A percentile compares a stretch with the other conserved stretches of the same genome.
Evolutionary conservation across 2,113 vertebrate genomes (phyloP).

Genomic region (Hippocampus zosterae): DNA sequence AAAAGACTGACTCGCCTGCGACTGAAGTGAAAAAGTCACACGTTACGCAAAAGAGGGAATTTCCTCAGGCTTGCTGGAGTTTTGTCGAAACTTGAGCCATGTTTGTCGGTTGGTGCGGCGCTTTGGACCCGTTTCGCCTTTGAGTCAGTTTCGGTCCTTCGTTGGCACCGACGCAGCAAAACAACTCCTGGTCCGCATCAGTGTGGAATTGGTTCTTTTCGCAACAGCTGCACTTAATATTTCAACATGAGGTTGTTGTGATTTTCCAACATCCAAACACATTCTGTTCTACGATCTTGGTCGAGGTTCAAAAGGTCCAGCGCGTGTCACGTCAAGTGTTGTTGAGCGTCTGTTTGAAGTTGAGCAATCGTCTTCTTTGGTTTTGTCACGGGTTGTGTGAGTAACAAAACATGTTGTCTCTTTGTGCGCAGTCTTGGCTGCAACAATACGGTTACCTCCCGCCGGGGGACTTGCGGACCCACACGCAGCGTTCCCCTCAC

Average conservation of each 20-base stretch:
- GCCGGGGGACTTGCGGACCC: conserved; percentile 85
- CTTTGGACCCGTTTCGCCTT: background rate
- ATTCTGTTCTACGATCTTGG: background rate
- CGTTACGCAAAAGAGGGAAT: conserved; percentile 20
- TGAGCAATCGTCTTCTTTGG: background rate
- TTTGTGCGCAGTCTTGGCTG: conserved; percentile 78
- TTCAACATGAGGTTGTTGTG: conserved; percentile 9
- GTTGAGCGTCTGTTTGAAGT: conserved; percentile 5
- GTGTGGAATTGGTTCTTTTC: conserved; percentile 27
- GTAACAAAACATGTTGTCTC: background rate
- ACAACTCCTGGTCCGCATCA: conserved; percentile 35
- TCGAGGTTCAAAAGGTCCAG: conserved; percentile 1
- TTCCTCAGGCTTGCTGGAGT: background rate
- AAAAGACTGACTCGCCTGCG: background rate
- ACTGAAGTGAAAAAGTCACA: background rate
- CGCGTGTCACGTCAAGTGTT: background rate
- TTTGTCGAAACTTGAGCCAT: conserved; percentile 28
- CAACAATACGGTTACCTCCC: conserved; percentile 92
- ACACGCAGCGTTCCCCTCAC: conserved; percentile 80
- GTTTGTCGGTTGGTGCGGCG: conserved; percentile 19
- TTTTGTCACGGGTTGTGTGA: conserved; percentile 15
- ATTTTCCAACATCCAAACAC: background rate
- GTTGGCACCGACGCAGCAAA: conserved; percentile 25
- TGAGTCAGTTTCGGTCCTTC: conserved; percentile 1
- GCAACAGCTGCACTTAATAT: conserved; percentile 4